Evolutionary conservation across 2,797 vertebrate genomes (phyloP), one percentile per base, ranked within the genome.

Genomic region (Margarornis squamiger): DNA sequence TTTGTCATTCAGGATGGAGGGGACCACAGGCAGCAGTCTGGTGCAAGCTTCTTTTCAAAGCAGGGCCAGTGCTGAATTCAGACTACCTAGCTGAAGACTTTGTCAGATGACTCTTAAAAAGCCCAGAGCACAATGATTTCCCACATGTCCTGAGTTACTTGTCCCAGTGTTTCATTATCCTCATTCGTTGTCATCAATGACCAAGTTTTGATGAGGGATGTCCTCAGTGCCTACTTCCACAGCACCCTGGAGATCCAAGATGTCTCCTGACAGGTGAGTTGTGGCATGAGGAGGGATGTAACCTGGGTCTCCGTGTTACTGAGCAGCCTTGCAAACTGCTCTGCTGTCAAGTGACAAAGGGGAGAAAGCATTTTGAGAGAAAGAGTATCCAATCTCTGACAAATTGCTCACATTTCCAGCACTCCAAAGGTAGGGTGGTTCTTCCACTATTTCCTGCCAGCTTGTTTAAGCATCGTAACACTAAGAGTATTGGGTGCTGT

Each of bases 61-160:
- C 4, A 29, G 18, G 21, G 22, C 43, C 16, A 14, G 62, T 34
- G 43, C 49, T 90, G 46, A 80, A 67, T 74, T 90, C 29, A 43
- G 15, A 61, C 22, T 9, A 6, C 21, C 5, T 34, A 61, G 34
- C 61, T 92, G 66, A 51, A 79, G 45, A 24, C 20, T 76, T 39
- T 78, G 32, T 81, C 46, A 49, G 30, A 19, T 48, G 11, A 17
- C 12, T 86, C 61, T 75, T 67, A 34, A 63, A 91, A 88, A 46
- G 23, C 9, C 5, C 23, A 34, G 41, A 81, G 49, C 29, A 20
- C 32, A n/a, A 30, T 0, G 0, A 32, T 93, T 93, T 76, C 52
- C 46, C 7, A 27, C 0, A 1, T 10, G 32, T 8, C 0, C 0
- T 3, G 2, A 6, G 12, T 3, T 7, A 46, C 46, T 90, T 43